Evolutionary conservation across 2,797 vertebrate genomes (phyloP), one percentile per base, ranked within the genome.

Genomic region (Gymnoscopelus microlampas): DNA sequence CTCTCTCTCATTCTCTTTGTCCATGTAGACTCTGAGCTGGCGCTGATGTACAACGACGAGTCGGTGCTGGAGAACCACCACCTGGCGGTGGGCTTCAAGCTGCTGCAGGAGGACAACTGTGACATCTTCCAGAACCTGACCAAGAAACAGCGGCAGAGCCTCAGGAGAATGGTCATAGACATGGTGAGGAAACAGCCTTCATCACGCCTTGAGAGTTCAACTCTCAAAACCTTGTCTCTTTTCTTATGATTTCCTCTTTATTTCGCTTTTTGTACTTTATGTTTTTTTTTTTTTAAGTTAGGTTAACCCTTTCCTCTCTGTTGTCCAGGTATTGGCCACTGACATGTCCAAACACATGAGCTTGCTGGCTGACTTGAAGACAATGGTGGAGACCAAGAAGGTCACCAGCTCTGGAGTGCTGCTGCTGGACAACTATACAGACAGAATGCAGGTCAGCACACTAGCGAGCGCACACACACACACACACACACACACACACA

Each of bases 341-440:
- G 98, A 99, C 84, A 99, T 99, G 98, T 99, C 98, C 19, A 99
- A 99, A 83, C 98, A 99, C 76, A 99, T 99, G 97, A 98, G 96
- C 68, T 92, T 99, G 71, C 84, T 99, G 79, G 98, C 98, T 6
- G 94, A 99, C 85, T 92, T 99, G 74, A 99, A 99, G 92, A 99
- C 98, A 0, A 99, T 99, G 98, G 98, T 99, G 63, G 98, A 99
- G 83, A 99, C 98, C 0, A 99, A 99, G 92, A 99, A 99, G 78
- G 98, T 99, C 75, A 98, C 98, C 14, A 99, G 97, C 74, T 99
- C 97, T 0, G 98, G 98, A 2, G 97, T 99, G 11, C 94, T 99
- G 55, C 94, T 98, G 69, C 90, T 99, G 74, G 98, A 99, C 89
- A 98, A 98, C 88, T 98, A 98, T 85, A 99, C 97, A 0, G 98